Evolutionary conservation across 1,140 invertebrate species (phyloP), one percentile per base, ranked within the genome.

Genomic region (Diorhabda elongata): DNA sequence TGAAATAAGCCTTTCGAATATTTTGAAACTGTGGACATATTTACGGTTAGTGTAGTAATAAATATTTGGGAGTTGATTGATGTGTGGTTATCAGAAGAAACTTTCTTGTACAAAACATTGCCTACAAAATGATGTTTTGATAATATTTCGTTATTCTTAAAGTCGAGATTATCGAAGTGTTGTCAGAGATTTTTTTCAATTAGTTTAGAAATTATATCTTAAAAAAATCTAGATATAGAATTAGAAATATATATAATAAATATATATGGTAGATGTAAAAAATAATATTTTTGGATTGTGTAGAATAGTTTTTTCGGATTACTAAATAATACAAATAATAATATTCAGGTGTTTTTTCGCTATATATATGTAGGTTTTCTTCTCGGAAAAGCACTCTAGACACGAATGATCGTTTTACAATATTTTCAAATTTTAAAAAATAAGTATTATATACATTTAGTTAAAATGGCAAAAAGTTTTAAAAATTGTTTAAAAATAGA

Each of bases 251-350:
- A 74, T 76, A 75, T 70, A 71, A 70, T 79, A 78, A 74, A 75
- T 77, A 26, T 67, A 74, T 76, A 75, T 70, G 73, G 71, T 79
- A 78, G 75, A 75, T 77, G 75, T 79, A 75, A 76, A 75, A 76
- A 76, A 73, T 73, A 73, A 76, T 79, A 80, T 80, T 80, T 80
- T 80, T 80, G 76, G 78, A 80, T 80, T 78, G 77, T 75, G 73
- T 80, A 80, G 78, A 71, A 67, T 78, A 77, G 73, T 69, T 73
- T 75, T 26, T 73, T 74, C 62, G 74, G 71, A 68, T 62, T 68
- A 68, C 69, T 59, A 64, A 74, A 70, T 71, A 73, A 70, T 71
- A 72, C 58, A 69, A 74, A 65, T 75, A 76, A 71, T 78, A 75
- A 73, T 26, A 26, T 26, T 77, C 73, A 73, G 73, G 75, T 72